Conservation (phyloP, 2,888 invertebrate genomes). For the Euphydryas editha region DNA sequence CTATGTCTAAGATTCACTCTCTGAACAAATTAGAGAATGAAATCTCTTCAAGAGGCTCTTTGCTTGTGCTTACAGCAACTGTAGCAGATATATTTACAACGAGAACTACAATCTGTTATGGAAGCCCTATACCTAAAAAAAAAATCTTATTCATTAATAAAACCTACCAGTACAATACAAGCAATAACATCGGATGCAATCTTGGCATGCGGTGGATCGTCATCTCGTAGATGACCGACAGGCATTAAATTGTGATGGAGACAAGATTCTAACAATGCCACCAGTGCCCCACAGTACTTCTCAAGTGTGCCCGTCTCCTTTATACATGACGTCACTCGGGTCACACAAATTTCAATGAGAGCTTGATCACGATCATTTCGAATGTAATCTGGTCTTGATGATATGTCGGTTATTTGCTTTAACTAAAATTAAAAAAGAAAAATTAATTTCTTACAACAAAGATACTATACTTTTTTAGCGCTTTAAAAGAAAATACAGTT, state of each 20-base stretch:
- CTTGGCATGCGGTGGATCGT: conserved; percentile 97
- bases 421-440: conserved; percentile 73
- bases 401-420: conserved; percentile 90
- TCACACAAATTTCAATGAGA: conserved; percentile 97
- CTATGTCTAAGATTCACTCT: too few species aligned
- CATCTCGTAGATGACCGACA: conserved; percentile 85
- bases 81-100: too few species aligned
- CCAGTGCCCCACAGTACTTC: conserved; percentile 92
- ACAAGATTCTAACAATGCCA: conserved; percentile 93
- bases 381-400: conserved; percentile 91
- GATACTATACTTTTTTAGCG: too few species aligned
- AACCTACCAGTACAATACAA: conserved; percentile 94
- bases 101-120: too few species aligned
- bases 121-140: too few species aligned
- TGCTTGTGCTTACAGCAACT: too few species aligned
- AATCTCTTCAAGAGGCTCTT: too few species aligned
- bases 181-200: conserved; percentile 97
- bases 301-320: conserved; percentile 94
- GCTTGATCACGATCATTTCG: conserved; percentile 96
- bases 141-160: too few species aligned
- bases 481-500: too few species aligned
- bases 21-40: too few species aligned
- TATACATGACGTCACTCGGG: conserved; percentile 94
- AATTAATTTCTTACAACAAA: neutral
- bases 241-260: conserved; percentile 94